Evolutionary conservation across 2,797 vertebrate genomes (phyloP), one percentile per base, ranked within the genome.

Genomic region (Aplochiton taeniatus): DNA sequence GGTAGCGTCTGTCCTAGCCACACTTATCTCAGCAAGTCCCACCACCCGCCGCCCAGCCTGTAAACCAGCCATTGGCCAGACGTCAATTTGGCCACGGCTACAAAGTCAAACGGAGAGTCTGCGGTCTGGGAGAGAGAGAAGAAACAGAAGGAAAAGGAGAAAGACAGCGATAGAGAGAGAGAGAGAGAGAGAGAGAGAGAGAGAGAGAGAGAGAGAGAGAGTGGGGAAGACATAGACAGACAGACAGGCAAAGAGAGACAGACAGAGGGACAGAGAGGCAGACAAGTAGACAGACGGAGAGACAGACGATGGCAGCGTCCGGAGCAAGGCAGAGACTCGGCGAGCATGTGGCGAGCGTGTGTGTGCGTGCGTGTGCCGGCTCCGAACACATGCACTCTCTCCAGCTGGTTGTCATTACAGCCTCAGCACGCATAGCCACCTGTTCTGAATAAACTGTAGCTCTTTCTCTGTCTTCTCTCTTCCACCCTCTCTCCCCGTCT

Each of bases 391-490:
- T 31, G 31, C 31, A 31, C 31, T 31, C 31, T 50, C 66, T 77
- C 63, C 91, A 90, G 88, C 86, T 90, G 89, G 77, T 84, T 78
- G 80, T 84, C 73, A 70, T 92, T 90, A 85, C 14, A 48, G 67
- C 79, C 82, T 79, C 75, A 77, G 82, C 85, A 89, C 79, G 83
- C 85, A 77, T 72, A 78, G 76, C 82, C 88, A 89, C 87, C 90
- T 86, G 88, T 80, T 90, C 82, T 87, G 86, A 87, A 90, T 91
- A 88, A 90, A 87, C 70, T 19, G 60, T 49, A 67, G 53, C 61
- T 69, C 60, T 54, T 65, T 51, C 66, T 62, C 52, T 63, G 54
- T 78, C 49, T 18, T 61, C 20, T 20, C 65, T 59, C 58, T 43
- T 48, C 18, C 55, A 12, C 59, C 14, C 16, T 63, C 60, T 8